phyloP scores from a whole-genome alignment of 2,113 vertebrate genomes.

The Marmota monax region DNA sequence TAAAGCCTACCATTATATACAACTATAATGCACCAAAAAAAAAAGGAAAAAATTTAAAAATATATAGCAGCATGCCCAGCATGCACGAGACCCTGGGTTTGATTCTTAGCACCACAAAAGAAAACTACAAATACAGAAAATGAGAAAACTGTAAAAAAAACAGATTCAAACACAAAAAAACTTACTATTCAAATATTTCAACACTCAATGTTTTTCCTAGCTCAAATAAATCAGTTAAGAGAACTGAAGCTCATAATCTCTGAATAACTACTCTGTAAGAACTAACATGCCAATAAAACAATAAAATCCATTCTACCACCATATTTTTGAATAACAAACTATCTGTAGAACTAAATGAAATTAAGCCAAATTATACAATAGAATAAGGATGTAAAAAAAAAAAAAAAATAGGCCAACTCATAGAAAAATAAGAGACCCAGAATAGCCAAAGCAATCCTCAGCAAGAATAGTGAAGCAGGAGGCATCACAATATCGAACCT shows the following conservation, averaged over 20 bases:
- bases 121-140: background rate
- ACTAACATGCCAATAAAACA: background rate
- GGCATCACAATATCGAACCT: too few relatives aligned
- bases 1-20: too few relatives aligned
- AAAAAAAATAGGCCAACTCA: too few relatives aligned
- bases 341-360: conserved; percentile 41
- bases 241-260: background rate
- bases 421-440: too few relatives aligned
- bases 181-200: conserved; percentile 22
- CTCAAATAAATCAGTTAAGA: background rate
- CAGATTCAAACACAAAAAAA: conserved; percentile 2
- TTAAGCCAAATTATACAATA: conserved; percentile 29
- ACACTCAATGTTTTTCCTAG: background rate
- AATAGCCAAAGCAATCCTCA: too few relatives aligned
- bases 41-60: too few relatives aligned
- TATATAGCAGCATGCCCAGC: too few relatives aligned
- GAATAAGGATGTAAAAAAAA: background rate
- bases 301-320: background rate
- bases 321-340: background rate
- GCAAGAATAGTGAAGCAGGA: too few relatives aligned
- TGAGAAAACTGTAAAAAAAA: background rate
- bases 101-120: background rate
- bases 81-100: too few relatives aligned
- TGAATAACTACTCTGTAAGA: conserved; percentile 17
- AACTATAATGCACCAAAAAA: too few relatives aligned